phyloP scores from a whole-genome alignment of 2,888 invertebrate genomes.

The Artemia sp. region DNA sequence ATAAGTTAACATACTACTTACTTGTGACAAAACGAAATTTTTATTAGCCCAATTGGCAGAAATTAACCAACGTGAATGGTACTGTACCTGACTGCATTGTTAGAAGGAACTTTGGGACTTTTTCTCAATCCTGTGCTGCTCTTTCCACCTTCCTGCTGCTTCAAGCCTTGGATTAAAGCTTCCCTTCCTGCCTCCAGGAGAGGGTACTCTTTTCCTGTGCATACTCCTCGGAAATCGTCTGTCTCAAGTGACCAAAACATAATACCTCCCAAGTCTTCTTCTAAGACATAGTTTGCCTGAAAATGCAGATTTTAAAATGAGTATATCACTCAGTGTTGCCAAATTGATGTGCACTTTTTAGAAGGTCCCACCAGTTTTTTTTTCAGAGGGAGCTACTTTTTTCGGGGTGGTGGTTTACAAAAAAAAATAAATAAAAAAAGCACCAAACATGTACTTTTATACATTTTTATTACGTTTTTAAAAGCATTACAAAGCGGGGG shows the following conservation, averaged over 20 bases:
- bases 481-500: too few species aligned
- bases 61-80: background rate
- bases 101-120: background rate
- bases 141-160: constrained; percentile 13
- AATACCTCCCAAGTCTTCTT: constrained; percentile 67
- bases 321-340: too few species aligned
- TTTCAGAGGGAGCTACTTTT: too few species aligned
- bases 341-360: too few species aligned
- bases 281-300: constrained; percentile 58
- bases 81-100: background rate
- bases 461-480: too few species aligned
- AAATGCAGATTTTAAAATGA: background rate
- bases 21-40: too few species aligned
- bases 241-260: constrained; percentile 90
- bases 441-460: too few species aligned
- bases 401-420: too few species aligned
- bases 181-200: constrained; percentile 79
- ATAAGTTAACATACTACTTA: too few species aligned
- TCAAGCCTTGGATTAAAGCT: constrained; percentile 40
- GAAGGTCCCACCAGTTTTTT: too few species aligned
- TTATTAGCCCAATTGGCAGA: background rate
- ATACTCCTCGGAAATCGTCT: constrained; percentile 80
- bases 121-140: background rate
- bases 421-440: too few species aligned
- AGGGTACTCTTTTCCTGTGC: constrained; percentile 69